A percentile compares a stretch with the other conserved stretches of the same genome.
Conservation (phyloP, 1,140 invertebrate genomes). For the Tetramorium alpestre region DNA sequence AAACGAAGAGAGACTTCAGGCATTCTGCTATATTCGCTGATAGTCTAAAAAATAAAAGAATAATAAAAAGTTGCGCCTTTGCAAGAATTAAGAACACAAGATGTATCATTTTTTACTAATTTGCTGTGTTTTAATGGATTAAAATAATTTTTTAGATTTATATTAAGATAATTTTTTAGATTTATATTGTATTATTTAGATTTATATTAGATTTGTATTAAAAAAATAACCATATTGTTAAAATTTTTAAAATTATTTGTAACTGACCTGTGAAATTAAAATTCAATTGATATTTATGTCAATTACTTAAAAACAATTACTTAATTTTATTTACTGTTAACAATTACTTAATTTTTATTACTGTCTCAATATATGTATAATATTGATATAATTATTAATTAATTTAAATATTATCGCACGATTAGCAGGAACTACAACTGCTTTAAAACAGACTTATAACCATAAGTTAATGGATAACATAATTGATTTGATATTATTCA, state of each 20-base stretch:
- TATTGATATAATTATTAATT: background rate
- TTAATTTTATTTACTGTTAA: too few relatives aligned
- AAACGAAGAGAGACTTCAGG: slow-evolving; percentile 94
- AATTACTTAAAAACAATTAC: too few relatives aligned
- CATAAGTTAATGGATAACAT: background rate
- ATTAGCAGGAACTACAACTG: background rate
- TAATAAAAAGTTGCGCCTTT: slow-evolving; percentile 61
- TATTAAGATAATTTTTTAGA: too few relatives aligned
- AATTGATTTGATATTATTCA: background rate
- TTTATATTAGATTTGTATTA: too few relatives aligned
- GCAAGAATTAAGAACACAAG: background rate
- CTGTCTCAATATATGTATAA: background rate
- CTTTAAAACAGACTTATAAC: background rate
- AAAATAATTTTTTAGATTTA: background rate
- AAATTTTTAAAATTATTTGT: background rate
- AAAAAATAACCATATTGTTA: background rate
- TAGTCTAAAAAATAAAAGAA: slow-evolving; percentile 87
- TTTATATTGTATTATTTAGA: too few relatives aligned
- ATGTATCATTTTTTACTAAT: background rate
- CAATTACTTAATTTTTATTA: background rate
- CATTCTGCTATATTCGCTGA: slow-evolving; percentile 92
- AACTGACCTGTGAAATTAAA: background rate
- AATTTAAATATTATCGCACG: background rate
- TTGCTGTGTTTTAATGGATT: background rate
- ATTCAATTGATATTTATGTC: background rate